A percentile compares a stretch with the other conserved stretches of the same genome.
These are phyloP conservation scores for Anadara kagoshimensis DNA, from an alignment of 1,140 invertebrate species.

Conservation along the genomic window DNA sequence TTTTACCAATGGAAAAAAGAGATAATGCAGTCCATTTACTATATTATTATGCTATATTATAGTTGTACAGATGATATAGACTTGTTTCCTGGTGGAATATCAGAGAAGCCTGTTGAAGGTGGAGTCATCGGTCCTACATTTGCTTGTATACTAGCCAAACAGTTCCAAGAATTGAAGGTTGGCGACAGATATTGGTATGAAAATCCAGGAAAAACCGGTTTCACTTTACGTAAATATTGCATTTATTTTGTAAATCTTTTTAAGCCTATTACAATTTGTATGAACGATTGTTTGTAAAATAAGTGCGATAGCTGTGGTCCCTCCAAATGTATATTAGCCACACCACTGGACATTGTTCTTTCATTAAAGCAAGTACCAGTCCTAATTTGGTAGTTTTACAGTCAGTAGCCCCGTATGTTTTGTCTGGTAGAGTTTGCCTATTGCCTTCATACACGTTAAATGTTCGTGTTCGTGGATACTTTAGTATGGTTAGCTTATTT, in stretches of 20 bases:
- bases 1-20: too few species aligned
- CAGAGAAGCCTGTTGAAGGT: constrained; percentile 87
- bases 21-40: too few species aligned
- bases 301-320: background rate
- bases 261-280: too few species aligned
- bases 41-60: too few species aligned
- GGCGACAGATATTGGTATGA: constrained; percentile 95
- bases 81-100: constrained; percentile 76
- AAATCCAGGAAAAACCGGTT: background rate
- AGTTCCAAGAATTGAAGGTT: constrained; percentile 89
- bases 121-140: constrained; percentile 96
- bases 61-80: constrained; percentile 62
- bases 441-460: too few species aligned
- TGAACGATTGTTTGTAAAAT: background rate
- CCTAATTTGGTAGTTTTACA: background rate
- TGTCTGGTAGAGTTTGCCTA: too few species aligned
- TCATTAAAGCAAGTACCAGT: background rate
- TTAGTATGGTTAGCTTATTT: too few species aligned
- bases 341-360: background rate
- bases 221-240: background rate
- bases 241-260: too few species aligned
- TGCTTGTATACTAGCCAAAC: constrained; percentile 95
- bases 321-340: background rate
- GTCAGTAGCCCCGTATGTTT: too few species aligned
- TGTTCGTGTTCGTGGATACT: too few species aligned